Evolutionary conservation across 1,140 invertebrate genomes (phyloP).

Genomic region (Brachionus angularis): DNA sequence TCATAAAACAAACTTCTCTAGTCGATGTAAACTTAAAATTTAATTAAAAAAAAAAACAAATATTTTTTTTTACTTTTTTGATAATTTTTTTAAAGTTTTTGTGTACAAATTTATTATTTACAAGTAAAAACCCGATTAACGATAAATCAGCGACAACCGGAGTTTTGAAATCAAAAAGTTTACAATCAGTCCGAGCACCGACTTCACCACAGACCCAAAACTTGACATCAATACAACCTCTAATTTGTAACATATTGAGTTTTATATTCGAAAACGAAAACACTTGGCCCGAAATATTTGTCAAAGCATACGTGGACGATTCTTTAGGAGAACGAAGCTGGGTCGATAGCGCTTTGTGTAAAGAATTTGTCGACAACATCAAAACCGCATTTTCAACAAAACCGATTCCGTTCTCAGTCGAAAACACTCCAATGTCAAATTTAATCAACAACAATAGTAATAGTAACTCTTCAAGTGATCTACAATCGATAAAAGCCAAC

Average conservation of each 20-base stretch:
- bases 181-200: background rate
- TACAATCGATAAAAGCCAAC: background rate
- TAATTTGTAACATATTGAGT: conserved; percentile 79
- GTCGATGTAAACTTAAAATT: no score
- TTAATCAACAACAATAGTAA: background rate
- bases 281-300: conserved; percentile 62
- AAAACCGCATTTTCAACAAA: conserved; percentile 79
- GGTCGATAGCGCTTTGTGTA: conserved; percentile 85
- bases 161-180: background rate
- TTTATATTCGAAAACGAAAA: conserved; percentile 69
- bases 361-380: conserved; percentile 86
- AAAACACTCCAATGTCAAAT: no score
- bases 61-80: no score
- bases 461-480: conserved; percentile 3
- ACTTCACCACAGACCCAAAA: conserved; percentile 4
- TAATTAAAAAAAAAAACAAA: no score
- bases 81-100: no score
- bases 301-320: conserved; percentile 82
- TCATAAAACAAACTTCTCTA: conserved; percentile 8
- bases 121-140: background rate
- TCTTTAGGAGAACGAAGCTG: conserved; percentile 82
- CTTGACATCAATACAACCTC: background rate
- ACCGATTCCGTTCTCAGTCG: conserved; percentile 60
- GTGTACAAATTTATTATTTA: conserved; percentile 15
- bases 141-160: background rate